Base-by-base conservation (phyloP, 2,888 invertebrate genomes). In the Alsophila aescularia region DNA sequence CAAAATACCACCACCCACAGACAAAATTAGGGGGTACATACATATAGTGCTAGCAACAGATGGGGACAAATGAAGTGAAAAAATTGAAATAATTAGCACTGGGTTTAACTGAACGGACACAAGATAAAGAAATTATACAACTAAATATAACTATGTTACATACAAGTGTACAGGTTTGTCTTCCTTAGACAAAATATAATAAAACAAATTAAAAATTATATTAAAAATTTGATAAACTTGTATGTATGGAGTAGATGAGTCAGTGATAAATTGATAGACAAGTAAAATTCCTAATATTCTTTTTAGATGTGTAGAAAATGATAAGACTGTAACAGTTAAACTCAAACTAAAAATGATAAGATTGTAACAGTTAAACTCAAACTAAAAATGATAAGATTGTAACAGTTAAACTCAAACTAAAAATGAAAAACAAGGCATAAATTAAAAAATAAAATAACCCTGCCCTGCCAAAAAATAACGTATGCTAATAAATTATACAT, bases 181-280 rank as follows among this genome's bases (percentile, higher is more conserved):
- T 32, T 31, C 6, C 2, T 9, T 27, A 10, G 29, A 8, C 29
- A 29, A n/a, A 24, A 18, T 18, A 4, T 4, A 18, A 18, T 4
- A 18, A 18, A 18, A 18, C 21, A 21, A 45, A 24, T 24, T 24
- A 21, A 18, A 34, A 18, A 21, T 32, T 12, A 2, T 21, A 13
- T 40, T 14, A n/a, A n/a, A 0, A 6, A n/a, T n/a, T n/a, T n/a
- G n/a, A 7, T 43, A 59, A 62, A 55, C 64, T 66, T 60, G 62
- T 64, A 64, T 60, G 60, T 59, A 57, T 10, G 14, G 36, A 9
- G 18, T 27, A 41, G 55, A 52, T 54, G 44, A 51, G 52, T 54
- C 54, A 43, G 52, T 58, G 62, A 60, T 41, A 58, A n/a, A 29
- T 1, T 29, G n/a, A 29, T 29, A 29, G n/a, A 29, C 10, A 29